Conservation (phyloP, 2,888 invertebrate species). For the Gibbula magus region DNA sequence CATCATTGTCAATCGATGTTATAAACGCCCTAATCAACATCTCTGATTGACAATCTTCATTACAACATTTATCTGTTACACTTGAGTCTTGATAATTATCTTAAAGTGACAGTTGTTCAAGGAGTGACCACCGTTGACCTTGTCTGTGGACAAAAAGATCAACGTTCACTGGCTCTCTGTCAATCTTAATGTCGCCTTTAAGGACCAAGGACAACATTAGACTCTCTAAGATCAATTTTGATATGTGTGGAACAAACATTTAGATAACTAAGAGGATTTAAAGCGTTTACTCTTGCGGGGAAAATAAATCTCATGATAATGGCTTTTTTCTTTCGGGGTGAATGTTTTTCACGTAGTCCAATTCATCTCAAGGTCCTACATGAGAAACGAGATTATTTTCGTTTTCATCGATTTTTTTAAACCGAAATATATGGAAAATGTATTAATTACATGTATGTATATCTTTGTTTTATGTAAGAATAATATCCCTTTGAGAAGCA, state of each 20-base stretch:
- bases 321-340: no score
- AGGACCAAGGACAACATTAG: not conserved
- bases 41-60: not conserved
- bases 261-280: not conserved
- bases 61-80: not conserved
- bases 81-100: not conserved
- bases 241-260: not conserved
- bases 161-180: not conserved
- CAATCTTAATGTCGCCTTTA: not conserved
- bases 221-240: not conserved
- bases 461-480: no score
- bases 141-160: not conserved
- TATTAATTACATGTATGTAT: no score
- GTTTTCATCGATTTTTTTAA: no score
- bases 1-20: no score
- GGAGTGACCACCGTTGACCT: conserved; percentile 6
- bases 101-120: not conserved
- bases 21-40: no score
- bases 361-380: no score
- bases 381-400: no score
- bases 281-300: not conserved
- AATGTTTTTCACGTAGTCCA: no score
- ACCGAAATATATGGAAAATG: no score
- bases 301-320: no score
- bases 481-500: no score